phyloP scores from a whole-genome alignment of 2,113 vertebrate species.

The Poicephalus meyeri region DNA sequence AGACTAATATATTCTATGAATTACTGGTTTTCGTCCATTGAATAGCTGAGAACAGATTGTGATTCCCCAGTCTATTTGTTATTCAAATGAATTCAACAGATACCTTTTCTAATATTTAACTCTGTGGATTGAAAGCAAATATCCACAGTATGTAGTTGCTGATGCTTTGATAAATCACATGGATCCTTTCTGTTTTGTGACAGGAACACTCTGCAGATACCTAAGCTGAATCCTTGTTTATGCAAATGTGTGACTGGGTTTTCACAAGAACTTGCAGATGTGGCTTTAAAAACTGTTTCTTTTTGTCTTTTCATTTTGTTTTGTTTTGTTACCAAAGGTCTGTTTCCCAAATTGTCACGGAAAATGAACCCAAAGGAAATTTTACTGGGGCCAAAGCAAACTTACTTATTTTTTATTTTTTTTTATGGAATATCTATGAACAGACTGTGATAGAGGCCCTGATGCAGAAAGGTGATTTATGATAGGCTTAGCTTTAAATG shows the following conservation, averaged over 20 bases:
- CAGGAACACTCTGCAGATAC: neutral
- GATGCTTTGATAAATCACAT: conserved; percentile 16
- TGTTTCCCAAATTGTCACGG: neutral
- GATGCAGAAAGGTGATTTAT: neutral
- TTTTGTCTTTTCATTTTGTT: neutral
- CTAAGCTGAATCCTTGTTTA: neutral
- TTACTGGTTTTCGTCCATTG: neutral
- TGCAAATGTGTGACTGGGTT: neutral
- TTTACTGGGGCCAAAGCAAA: neutral
- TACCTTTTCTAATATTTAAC: conserved; percentile 61
- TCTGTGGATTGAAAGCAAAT: conserved; percentile 9
- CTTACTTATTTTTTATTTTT: neutral
- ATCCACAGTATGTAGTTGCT: neutral
- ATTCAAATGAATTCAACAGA: conserved; percentile 63
- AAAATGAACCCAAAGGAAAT: neutral
- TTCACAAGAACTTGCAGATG: neutral
- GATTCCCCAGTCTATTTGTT: conserved; percentile 48
- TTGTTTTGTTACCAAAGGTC: neutral
- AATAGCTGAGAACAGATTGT: conserved; percentile 58
- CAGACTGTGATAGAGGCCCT: neutral
- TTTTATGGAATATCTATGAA: neutral
- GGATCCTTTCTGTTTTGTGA: neutral
- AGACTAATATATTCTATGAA: conserved; percentile 48
- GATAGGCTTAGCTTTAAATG: neutral
- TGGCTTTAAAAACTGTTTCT: neutral